Evolutionary conservation across 2,888 invertebrate genomes (phyloP).

Genomic region (Kuschelorhynchus macadamiae): DNA sequence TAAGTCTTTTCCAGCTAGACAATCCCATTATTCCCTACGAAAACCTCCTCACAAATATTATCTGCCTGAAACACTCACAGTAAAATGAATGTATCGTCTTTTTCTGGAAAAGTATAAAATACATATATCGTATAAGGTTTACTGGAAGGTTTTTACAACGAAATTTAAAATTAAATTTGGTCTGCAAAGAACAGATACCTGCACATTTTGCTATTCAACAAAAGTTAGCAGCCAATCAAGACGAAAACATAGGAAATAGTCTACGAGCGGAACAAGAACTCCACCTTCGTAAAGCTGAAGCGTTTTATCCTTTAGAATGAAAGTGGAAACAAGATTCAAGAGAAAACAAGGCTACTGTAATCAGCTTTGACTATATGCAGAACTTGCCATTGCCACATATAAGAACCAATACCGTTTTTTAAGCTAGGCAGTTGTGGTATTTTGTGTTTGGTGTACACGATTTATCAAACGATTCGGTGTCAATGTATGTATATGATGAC

Average conservation of each 20-base stretch:
- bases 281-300: no score
- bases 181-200: not conserved
- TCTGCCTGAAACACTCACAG: no score
- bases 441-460: slow-evolving; percentile 2
- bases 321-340: not conserved
- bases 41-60: no score
- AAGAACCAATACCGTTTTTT: not conserved
- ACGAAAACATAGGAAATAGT: no score
- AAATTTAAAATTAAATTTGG: slow-evolving; percentile 1
- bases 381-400: no score
- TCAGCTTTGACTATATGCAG: not conserved
- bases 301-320: not conserved
- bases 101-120: no score
- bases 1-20: no score
- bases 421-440: not conserved
- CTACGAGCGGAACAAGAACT: no score
- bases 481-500: not conserved
- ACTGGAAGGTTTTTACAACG: not conserved
- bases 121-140: not conserved
- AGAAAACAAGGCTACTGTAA: not conserved
- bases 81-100: no score
- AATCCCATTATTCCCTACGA: no score
- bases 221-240: not conserved
- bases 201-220: not conserved
- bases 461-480: not conserved